These are phyloP conservation scores for Aix galericulata DNA, from an alignment of 2,113 vertebrate genomes.

Conservation along the genomic window DNA sequence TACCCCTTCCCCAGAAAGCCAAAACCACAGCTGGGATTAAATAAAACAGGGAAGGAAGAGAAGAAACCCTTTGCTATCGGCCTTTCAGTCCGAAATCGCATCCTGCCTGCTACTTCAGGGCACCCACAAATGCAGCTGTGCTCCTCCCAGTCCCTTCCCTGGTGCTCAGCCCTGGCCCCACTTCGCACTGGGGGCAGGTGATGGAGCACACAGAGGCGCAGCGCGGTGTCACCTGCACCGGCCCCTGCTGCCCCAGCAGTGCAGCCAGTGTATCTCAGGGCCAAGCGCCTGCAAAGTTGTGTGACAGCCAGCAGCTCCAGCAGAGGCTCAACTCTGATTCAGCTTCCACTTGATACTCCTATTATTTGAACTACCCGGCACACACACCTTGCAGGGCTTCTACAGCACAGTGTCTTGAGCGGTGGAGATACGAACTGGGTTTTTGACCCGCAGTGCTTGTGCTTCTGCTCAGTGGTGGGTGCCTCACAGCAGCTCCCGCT, in stretches of 20 bases:
- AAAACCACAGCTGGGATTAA: not conserved
- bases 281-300: not conserved
- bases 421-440: not conserved
- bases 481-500: not conserved
- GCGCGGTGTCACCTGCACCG: not conserved
- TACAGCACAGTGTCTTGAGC: accelerated
- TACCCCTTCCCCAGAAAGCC: not conserved
- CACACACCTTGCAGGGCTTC: not conserved
- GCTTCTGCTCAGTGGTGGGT: not conserved
- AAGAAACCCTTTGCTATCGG: not conserved
- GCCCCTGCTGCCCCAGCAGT: too few relatives aligned
- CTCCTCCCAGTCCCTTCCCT: not conserved
- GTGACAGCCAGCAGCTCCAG: not conserved
- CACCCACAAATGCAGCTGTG: not conserved
- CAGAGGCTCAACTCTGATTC: not conserved
- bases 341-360: accelerated
- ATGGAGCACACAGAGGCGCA: accelerated
- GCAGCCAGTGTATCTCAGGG: not conserved
- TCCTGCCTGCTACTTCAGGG: not conserved
- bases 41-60: not conserved
- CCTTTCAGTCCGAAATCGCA: not conserved
- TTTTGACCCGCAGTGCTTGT: not conserved
- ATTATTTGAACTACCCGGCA: not conserved
- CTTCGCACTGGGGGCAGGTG: not conserved
- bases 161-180: accelerated